Base-by-base conservation (phyloP, 2,888 invertebrate genomes). In the Bursaphelenchus okinawaensis region DNA sequence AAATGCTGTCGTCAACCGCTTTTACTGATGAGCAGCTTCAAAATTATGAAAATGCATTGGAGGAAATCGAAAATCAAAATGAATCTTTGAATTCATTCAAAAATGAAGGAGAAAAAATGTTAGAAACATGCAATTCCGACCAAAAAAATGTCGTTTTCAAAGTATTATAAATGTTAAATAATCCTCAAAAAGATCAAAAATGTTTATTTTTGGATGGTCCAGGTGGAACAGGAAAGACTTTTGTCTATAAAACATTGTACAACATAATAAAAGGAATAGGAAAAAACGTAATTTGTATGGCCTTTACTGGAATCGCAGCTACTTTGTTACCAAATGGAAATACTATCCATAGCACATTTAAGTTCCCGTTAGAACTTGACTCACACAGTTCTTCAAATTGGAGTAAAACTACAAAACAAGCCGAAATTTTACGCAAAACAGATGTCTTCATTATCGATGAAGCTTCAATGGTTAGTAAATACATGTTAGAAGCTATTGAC, bases 401-500 rank as follows among this genome's bases (percentile, higher is more conserved):
- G 4, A 51, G 40, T n/a, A 9, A 51, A 9, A 51, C 23, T 9
- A 31, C 59, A 8, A 40, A 24, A 4, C 16, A 22, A 19, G 66
- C 55, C 2, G 27, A 69, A 40, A n/a, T 23, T 0, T 9, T 67
- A 0, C 12, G 22, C 0, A 50, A 55, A 1, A 40, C 68, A 7
- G 31, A 69, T 52, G 67, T 62, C 7, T 52, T 67, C 0, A 70
- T 67, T 0, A 54, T 67, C 6, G 67, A 67, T 29, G 69, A 67
- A 63, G 68, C 65, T 8, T 52, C 66, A 0, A 63, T 63, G 69
- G 26, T 66, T 7, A 29, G 50, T 16, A 31, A 26, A 2, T n/a
- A 60, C 12, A n/a, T 66, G 7, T 22, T 67, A 9, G 50, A 65
- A 40, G 24, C 52, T 8, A 68, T 67, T 7, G 65, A 67, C 20